phyloP scores from a whole-genome alignment of 2,113 vertebrate genomes.

The Pelecanoides urinatrix region DNA sequence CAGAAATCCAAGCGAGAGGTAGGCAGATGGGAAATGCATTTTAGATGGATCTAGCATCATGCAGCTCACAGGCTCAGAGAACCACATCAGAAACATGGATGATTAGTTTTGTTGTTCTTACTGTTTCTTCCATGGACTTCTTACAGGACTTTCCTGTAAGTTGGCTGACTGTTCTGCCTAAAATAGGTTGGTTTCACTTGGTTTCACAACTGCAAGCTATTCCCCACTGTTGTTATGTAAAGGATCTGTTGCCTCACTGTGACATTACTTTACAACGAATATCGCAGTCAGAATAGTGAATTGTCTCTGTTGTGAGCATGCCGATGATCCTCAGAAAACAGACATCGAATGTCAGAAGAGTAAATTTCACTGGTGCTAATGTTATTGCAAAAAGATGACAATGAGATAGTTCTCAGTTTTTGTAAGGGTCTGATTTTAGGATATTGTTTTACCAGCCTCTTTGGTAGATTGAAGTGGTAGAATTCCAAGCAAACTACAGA shows the following conservation, averaged over 20 bases:
- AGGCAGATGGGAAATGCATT: constrained; percentile 15
- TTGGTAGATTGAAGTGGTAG: background rate
- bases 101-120: background rate
- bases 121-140: background rate
- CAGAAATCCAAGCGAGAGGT: constrained; percentile 95
- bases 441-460: background rate
- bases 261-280: background rate
- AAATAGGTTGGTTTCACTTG: background rate
- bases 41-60: background rate
- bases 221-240: background rate
- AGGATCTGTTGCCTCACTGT: background rate
- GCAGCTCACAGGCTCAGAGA: background rate
- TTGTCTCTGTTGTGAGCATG: background rate
- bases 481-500: background rate
- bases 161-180: background rate
- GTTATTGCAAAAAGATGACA: background rate
- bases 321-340: background rate
- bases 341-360: background rate
- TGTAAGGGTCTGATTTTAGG: background rate
- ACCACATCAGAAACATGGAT: background rate
- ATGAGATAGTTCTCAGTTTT: background rate
- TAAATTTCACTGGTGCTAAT: background rate
- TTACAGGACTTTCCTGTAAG: background rate
- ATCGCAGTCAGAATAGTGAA: background rate
- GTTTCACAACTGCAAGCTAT: background rate